Conservation (phyloP, 1,140 invertebrate species). For the Cydia amplana region DNA sequence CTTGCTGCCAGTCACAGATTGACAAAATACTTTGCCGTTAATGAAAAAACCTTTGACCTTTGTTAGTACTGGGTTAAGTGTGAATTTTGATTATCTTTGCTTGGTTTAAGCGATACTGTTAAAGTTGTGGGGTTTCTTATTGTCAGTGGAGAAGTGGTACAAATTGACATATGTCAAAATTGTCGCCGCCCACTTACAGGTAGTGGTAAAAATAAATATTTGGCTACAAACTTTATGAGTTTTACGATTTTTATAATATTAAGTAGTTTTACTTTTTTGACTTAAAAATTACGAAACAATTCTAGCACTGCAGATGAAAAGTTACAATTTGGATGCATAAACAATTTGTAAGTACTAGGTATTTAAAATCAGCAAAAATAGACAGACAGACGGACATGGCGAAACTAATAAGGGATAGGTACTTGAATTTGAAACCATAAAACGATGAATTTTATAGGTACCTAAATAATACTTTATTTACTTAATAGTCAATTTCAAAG, state of each 20-base stretch:
- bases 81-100: not conserved
- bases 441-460: too few relatives aligned
- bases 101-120: not conserved
- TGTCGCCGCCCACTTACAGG: conserved; percentile 1
- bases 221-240: not conserved
- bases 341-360: too few relatives aligned
- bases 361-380: not conserved
- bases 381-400: too few relatives aligned
- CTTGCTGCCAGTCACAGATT: conserved; percentile 22
- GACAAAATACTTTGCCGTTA: not conserved
- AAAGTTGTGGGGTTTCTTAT: not conserved
- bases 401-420: too few relatives aligned
- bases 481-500: too few relatives aligned
- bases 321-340: too few relatives aligned
- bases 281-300: not conserved
- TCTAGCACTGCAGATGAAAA: not conserved
- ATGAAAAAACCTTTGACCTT: not conserved
- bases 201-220: not conserved
- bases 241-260: too few relatives aligned
- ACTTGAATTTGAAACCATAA: too few relatives aligned
- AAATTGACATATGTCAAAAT: conserved; percentile 26
- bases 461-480: too few relatives aligned
- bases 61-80: not conserved
- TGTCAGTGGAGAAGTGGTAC: conserved; percentile 22
- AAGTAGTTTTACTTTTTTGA: not conserved